These are phyloP conservation scores for Bombycilla garrulus DNA, from an alignment of 2,113 vertebrate genomes.

Conservation along the genomic window DNA sequence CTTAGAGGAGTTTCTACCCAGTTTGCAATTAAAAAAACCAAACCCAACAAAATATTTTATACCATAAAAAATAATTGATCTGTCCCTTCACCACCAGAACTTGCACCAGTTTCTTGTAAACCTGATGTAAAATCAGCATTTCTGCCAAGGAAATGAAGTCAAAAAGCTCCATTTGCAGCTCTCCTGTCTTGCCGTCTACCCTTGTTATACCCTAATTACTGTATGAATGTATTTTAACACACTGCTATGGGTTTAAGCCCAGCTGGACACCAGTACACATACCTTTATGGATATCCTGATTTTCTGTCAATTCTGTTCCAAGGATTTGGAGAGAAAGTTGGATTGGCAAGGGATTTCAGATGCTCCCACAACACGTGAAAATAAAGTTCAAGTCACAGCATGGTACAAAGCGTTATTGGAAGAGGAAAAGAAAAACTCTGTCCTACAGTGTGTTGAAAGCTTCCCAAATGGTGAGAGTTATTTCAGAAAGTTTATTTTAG, in stretches of 20 bases:
- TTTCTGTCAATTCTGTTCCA: background rate
- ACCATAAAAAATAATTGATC: background rate
- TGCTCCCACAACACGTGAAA: constrained; percentile 29
- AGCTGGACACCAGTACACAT: background rate
- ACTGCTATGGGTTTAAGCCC: background rate
- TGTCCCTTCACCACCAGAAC: background rate
- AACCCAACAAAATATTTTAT: background rate
- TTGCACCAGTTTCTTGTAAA: background rate
- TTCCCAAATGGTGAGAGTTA: constrained; percentile 38
- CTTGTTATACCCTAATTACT: background rate
- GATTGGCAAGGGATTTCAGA: background rate
- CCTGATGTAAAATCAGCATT: background rate
- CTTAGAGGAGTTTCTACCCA: background rate
- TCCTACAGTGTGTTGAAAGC: constrained; percentile 37
- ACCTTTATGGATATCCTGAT: background rate
- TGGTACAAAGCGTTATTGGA: constrained; percentile 3
- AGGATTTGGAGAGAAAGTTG: background rate
- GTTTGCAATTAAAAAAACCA: background rate
- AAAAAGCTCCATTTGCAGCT: background rate
- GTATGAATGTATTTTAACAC: background rate
- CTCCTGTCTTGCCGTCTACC: background rate
- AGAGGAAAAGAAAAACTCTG: background rate
- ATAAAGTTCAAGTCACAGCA: constrained; percentile 28
- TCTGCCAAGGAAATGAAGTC: background rate
- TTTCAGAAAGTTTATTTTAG: constrained; percentile 49